Conservation (phyloP, 1,140 invertebrate species). For the Riptortus pedestris region DNA sequence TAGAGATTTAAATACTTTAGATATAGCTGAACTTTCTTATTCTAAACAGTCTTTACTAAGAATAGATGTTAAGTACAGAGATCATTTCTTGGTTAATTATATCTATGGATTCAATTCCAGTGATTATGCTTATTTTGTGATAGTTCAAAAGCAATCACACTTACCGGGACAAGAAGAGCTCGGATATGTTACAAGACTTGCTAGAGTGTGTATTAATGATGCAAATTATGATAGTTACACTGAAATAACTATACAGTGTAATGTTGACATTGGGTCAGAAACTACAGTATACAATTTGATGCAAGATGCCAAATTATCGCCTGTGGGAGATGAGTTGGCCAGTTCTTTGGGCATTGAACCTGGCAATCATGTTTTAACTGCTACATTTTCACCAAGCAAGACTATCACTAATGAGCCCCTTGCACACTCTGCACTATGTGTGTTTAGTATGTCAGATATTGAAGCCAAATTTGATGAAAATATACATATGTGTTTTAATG, state of each 20-base stretch:
- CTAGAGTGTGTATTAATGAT: conserved; percentile 86
- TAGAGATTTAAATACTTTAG: conserved; percentile 63
- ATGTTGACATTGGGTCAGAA: conserved; percentile 42
- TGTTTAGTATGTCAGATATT: conserved; percentile 76
- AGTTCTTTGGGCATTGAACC: conserved; percentile 62
- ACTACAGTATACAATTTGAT: conserved; percentile 73
- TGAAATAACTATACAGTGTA: conserved; percentile 83
- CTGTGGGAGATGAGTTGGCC: conserved; percentile 69
- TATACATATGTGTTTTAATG: conserved; percentile 92
- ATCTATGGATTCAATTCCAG: conserved; percentile 91
- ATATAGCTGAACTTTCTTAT: conserved; percentile 73
- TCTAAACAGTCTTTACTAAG: conserved; percentile 75
- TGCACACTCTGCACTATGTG: conserved; percentile 69
- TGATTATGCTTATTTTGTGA: conserved; percentile 88
- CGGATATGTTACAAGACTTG: conserved; percentile 80
- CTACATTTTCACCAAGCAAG: conserved; percentile 71
- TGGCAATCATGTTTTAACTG: conserved; percentile 67
- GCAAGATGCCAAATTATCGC: conserved; percentile 77
- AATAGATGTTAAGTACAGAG: conserved; percentile 87
- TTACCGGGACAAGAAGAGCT: conserved; percentile 75
- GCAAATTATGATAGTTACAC: conserved; percentile 90
- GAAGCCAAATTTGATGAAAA: conserved; percentile 90
- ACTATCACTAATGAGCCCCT: conserved; percentile 68
- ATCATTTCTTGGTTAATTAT: conserved; percentile 89
- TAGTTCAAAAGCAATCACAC: conserved; percentile 86